These are phyloP conservation scores for Wasmannia auropunctata DNA, from an alignment of 1,140 invertebrate genomes.

Conservation along the genomic window DNA sequence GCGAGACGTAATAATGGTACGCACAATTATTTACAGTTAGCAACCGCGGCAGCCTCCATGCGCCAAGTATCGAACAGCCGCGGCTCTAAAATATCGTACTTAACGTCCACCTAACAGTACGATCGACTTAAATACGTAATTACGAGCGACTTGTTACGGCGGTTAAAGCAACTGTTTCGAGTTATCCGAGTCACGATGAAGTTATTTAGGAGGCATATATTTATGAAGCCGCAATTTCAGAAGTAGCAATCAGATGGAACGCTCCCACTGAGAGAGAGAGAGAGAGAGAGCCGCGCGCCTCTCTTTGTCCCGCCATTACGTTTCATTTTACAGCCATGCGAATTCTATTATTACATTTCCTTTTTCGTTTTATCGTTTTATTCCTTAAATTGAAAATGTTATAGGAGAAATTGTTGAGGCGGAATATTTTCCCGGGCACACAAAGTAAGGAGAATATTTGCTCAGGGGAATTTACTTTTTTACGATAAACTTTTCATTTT, in stretches of 20 bases:
- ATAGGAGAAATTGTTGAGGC: neutral
- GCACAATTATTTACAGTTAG: constrained; percentile 57
- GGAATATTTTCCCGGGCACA: neutral
- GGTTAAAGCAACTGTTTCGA: constrained; percentile 48
- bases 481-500: neutral
- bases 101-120: constrained; percentile 40
- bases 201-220: constrained; percentile 47
- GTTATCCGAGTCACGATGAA: constrained; percentile 56
- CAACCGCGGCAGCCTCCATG: neutral
- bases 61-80: constrained; percentile 37
- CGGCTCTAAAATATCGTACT: constrained; percentile 43
- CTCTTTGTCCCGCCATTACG: neutral
- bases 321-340: neutral
- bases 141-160: constrained; percentile 38
- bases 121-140: constrained; percentile 48
- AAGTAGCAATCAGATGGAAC: constrained; percentile 29
- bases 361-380: neutral
- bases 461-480: neutral
- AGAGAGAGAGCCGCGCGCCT: neutral
- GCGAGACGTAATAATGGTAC: constrained; percentile 50
- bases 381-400: neutral
- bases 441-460: too few relatives aligned
- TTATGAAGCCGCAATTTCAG: constrained; percentile 29
- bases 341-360: constrained; percentile 2
- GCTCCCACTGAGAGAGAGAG: too few relatives aligned